These are phyloP conservation scores for Drosophila santomea DNA, from an alignment of 1,140 invertebrate species.

Conservation along the genomic window DNA sequence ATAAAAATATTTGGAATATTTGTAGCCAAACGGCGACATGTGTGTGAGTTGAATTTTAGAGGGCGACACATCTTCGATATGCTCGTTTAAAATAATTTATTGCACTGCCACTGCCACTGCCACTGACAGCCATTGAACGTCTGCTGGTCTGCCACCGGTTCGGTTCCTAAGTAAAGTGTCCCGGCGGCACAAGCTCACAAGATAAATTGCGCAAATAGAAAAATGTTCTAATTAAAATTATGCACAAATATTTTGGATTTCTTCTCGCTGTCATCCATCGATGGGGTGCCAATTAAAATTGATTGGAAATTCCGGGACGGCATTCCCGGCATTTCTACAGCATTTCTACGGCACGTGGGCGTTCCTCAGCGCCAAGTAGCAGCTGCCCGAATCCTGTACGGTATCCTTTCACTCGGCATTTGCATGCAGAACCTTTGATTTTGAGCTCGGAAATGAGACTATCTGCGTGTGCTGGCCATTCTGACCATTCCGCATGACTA, in stretches of 20 bases:
- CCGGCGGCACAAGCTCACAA: slow-evolving; percentile 20
- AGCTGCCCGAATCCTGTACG: slow-evolving; percentile 27
- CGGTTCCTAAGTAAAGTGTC: slow-evolving; percentile 40
- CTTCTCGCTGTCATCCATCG: slow-evolving; percentile 59
- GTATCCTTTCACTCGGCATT: slow-evolving; percentile 49
- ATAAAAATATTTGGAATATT: slow-evolving; percentile 69
- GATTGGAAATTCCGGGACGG: slow-evolving; percentile 70
- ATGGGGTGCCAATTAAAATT: slow-evolving; percentile 85
- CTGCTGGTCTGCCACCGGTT: slow-evolving; percentile 61
- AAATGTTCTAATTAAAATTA: slow-evolving; percentile 84
- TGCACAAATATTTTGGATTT: slow-evolving; percentile 80
- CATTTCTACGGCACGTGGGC: slow-evolving; percentile 75
- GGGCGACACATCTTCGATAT: slow-evolving; percentile 64
- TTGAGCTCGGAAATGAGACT: slow-evolving; percentile 4
- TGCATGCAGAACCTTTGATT: slow-evolving; percentile 43
- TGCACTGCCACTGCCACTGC: slow-evolving; percentile 72
- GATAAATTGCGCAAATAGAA: slow-evolving; percentile 83
- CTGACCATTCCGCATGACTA: slow-evolving; percentile 59
- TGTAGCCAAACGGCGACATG: slow-evolving; percentile 30
- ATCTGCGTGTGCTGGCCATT: slow-evolving; percentile 43
- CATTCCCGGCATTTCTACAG: slow-evolving; percentile 75
- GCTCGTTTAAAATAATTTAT: slow-evolving; percentile 85
- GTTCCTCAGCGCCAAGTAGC: slow-evolving; percentile 22
- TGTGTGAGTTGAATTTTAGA: slow-evolving; percentile 14
- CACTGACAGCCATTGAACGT: slow-evolving; percentile 73